Evolutionary conservation across 2,888 invertebrate genomes (phyloP).

Genomic region (Acanthosepion lycidas): DNA sequence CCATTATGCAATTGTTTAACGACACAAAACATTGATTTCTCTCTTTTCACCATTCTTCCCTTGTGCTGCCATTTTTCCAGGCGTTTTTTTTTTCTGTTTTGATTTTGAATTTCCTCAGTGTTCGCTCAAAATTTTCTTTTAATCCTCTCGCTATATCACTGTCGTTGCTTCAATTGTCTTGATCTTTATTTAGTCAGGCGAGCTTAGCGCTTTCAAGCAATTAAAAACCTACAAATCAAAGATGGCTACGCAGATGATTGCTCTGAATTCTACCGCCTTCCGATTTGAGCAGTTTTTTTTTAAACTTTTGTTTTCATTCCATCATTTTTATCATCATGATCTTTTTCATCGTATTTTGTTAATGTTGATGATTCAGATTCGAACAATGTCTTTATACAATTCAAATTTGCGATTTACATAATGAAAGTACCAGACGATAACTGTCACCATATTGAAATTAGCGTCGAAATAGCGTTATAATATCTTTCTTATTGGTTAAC

Average conservation of each 20-base stretch:
- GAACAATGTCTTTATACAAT: too few relatives aligned
- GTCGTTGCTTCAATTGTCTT: neutral
- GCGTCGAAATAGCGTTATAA: too few relatives aligned
- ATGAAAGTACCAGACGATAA: too few relatives aligned
- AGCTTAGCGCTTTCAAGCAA: neutral
- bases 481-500: too few relatives aligned
- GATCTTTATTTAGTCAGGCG: neutral
- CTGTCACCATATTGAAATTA: too few relatives aligned
- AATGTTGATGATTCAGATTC: too few relatives aligned
- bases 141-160: neutral
- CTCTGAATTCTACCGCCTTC: neutral
- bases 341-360: too few relatives aligned
- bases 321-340: too few relatives aligned
- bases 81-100: neutral
- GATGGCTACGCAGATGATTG: neutral
- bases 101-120: neutral
- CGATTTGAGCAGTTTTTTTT: too few relatives aligned
- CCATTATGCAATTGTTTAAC: neutral
- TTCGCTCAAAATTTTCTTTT: neutral
- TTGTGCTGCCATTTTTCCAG: neutral
- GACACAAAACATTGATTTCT: neutral
- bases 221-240: neutral
- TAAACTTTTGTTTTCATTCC: too few relatives aligned
- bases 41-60: neutral
- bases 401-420: too few relatives aligned